Percentiles rank a stretch among this genome's conserved stretches.
Conservation (phyloP, 1,140 invertebrate genomes). For the Camponotus pennsylvanicus region DNA sequence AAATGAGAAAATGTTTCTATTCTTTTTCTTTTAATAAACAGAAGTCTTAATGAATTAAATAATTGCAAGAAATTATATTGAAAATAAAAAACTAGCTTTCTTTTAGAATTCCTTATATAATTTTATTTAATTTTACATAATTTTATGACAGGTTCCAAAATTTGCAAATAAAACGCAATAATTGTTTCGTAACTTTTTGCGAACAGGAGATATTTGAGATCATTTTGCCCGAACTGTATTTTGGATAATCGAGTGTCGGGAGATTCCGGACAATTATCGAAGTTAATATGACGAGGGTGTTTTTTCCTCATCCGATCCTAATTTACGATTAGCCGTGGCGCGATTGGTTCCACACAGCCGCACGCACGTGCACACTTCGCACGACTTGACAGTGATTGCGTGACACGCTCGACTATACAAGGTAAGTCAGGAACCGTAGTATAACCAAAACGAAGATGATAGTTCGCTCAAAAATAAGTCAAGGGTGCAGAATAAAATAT, state of each 20-base stretch:
- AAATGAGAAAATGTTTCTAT: neutral
- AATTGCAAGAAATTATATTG: neutral
- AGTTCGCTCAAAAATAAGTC: too few relatives aligned
- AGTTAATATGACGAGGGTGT: constrained; percentile 35
- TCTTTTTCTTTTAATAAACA: too few relatives aligned
- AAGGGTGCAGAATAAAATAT: too few relatives aligned
- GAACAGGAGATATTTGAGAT: neutral
- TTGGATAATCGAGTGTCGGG: constrained; percentile 7
- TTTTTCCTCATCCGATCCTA: constrained; percentile 55
- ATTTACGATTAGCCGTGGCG: constrained; percentile 50
- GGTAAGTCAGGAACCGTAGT: too few relatives aligned
- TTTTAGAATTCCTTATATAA: neutral
- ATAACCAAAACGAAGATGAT: too few relatives aligned
- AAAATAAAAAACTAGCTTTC: too few relatives aligned
- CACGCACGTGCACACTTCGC: constrained; percentile 81
- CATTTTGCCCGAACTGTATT: neutral
- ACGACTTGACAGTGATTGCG: constrained; percentile 84
- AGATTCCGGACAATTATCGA: constrained; percentile 48
- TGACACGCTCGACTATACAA: constrained; percentile 75
- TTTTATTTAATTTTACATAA: neutral
- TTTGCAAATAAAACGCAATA: neutral
- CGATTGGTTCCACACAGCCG: constrained; percentile 57
- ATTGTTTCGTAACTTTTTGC: neutral
- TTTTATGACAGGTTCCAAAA: neutral
- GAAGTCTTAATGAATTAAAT: neutral